Conservation (phyloP, 2,797 vertebrate species). For the Micropoecilia bifurca region DNA sequence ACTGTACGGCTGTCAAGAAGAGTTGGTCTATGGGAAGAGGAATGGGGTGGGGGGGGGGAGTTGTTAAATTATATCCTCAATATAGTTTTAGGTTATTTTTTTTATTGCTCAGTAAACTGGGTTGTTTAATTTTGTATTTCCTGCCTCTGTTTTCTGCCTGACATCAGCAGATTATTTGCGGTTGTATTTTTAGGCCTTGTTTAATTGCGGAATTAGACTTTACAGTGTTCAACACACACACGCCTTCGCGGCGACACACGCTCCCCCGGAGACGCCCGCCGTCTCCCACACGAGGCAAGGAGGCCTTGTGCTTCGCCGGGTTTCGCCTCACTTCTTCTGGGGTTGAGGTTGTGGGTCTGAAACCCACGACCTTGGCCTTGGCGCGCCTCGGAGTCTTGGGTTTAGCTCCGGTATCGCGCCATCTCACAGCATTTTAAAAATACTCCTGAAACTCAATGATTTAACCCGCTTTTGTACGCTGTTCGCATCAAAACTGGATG, state of each 20-base stretch:
- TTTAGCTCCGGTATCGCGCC: conserved; percentile 83
- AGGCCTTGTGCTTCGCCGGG: conserved; percentile 51
- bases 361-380: conserved; percentile 82
- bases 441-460: conserved; percentile 86
- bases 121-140: conserved; percentile 63
- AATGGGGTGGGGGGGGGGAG: not conserved
- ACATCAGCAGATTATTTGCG: conserved; percentile 74
- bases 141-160: conserved; percentile 65
- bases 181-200: conserved; percentile 73
- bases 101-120: conserved; percentile 51
- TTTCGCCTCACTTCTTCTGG: conserved; percentile 69
- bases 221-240: conserved; percentile 8
- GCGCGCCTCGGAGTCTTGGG: conserved; percentile 73
- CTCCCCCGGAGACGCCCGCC: conserved; percentile 25
- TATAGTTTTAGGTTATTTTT: conserved; percentile 45
- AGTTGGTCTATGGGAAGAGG: not conserved
- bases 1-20: conserved; percentile 69
- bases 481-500: conserved; percentile 89
- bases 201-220: conserved; percentile 4
- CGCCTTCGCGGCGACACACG: conserved; percentile 8
- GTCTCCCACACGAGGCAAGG: conserved; percentile 62
- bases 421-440: conserved; percentile 88
- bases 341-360: conserved; percentile 29
- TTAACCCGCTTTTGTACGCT: conserved; percentile 89
- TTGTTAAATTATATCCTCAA: conserved; percentile 55